A percentile compares a stretch with the other conserved stretches of the same genome.
Evolutionary conservation across 92 coral and sea anemone genomes (phyloP).

Genomic region (Galaxea fascicularis): DNA sequence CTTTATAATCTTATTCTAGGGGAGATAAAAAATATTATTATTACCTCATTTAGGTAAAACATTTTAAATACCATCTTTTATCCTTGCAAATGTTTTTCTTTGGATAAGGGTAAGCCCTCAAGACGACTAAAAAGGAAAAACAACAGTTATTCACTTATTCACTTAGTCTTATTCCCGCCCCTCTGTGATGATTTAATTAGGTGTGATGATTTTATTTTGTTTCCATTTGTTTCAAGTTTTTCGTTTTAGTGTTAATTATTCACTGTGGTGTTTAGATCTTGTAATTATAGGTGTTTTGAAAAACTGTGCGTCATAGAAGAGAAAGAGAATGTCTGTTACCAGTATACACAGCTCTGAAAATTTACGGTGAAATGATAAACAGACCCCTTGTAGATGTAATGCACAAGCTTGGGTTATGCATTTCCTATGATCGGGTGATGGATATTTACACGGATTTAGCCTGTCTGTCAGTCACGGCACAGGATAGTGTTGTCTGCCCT

Average conservation of each 20-base stretch:
- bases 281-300: neutral
- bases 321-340: constrained; percentile 61
- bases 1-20: constrained; percentile 3
- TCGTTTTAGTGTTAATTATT: no score
- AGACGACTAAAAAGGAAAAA: neutral
- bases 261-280: neutral
- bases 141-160: neutral
- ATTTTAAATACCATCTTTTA: neutral
- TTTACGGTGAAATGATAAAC: constrained; percentile 74
- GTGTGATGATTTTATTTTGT: no score
- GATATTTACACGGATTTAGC: constrained; percentile 61
- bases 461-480: neutral
- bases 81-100: constrained; percentile 3
- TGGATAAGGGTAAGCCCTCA: no score
- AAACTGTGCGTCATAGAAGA: constrained; percentile 36
- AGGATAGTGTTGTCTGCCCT: constrained; percentile 72
- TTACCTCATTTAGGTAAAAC: neutral
- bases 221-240: no score
- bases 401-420: constrained; percentile 58
- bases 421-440: constrained; percentile 77
- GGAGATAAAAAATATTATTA: neutral
- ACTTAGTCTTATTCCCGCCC: constrained; percentile 38
- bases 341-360: constrained; percentile 57
- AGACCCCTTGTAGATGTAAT: constrained; percentile 57
- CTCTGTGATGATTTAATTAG: constrained; percentile 50